Conservation (phyloP, 2,888 invertebrate genomes). For the Clepsis dumicolana region DNA sequence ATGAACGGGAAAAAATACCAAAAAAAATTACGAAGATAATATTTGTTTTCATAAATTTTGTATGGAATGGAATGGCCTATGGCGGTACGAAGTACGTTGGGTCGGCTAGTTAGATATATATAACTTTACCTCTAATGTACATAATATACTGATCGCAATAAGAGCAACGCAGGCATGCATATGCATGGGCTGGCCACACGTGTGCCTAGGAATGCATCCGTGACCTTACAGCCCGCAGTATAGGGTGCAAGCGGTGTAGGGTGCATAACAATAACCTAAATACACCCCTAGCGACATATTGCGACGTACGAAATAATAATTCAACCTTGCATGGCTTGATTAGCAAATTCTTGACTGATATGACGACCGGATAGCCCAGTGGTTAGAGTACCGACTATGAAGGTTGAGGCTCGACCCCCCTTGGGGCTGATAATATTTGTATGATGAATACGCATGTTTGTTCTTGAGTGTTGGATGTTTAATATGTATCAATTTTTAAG, state of each 20-base stretch:
- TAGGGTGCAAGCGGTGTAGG: conserved; percentile 55
- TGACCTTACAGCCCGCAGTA: conserved; percentile 49
- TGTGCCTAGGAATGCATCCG: conserved; percentile 72
- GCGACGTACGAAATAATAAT: conserved; percentile 63
- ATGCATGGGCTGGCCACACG: conserved; percentile 60
- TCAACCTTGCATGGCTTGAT: conserved; percentile 56
- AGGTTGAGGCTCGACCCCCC: too few relatives aligned
- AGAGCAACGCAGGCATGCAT: conserved; percentile 4
- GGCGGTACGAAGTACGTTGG: too few relatives aligned
- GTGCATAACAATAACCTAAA: conserved; percentile 59
- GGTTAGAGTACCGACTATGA: too few relatives aligned
- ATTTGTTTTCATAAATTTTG: too few relatives aligned
- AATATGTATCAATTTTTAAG: too few relatives aligned
- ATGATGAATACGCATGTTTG: too few relatives aligned
- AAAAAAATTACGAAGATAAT: too few relatives aligned
- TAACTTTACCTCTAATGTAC: neutral
- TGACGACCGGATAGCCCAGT: neutral
- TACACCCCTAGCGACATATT: conserved; percentile 57
- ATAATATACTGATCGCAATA: neutral
- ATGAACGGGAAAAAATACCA: too few relatives aligned
- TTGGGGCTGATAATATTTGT: too few relatives aligned
- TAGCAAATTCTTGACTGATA: conserved; percentile 18
- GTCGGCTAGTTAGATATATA: too few relatives aligned
- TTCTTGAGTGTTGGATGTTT: too few relatives aligned
- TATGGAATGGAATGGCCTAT: too few relatives aligned